Evolutionary conservation across 2,113 vertebrate genomes (phyloP).

Genomic region (Urocynchramus pylzowi): DNA sequence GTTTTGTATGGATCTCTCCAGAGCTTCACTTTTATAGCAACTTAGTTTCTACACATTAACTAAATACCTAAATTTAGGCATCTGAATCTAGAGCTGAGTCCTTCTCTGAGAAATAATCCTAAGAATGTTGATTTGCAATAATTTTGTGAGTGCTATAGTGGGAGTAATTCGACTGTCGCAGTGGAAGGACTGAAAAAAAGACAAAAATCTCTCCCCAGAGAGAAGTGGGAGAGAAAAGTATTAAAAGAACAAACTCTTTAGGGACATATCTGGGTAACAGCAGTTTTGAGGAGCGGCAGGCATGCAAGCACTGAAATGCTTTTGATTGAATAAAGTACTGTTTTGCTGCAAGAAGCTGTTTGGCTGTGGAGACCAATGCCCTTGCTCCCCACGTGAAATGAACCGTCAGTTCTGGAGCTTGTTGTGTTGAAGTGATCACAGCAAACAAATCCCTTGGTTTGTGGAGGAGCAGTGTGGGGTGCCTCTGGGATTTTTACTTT

Average conservation of each 20-base stretch:
- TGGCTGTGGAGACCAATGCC: background rate
- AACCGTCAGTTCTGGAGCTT: background rate
- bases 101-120: slow-evolving; percentile 1
- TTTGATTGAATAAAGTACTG: background rate
- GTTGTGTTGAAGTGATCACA: background rate
- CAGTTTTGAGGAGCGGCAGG: background rate
- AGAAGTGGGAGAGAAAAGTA: background rate
- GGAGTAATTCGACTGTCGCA: background rate
- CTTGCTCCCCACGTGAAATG: background rate
- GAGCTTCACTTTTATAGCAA: background rate
- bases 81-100: background rate
- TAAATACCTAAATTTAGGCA: background rate
- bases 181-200: background rate
- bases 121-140: background rate
- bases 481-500: background rate
- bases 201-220: background rate
- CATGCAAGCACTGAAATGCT: background rate
- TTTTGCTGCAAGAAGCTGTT: background rate
- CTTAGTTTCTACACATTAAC: background rate
- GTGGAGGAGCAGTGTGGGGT: background rate
- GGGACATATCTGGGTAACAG: background rate
- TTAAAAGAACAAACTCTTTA: background rate
- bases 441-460: background rate
- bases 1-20: background rate
- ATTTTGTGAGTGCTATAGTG: background rate